Conservation (phyloP, 1,140 invertebrate species). For the Helicorthomorpha holstii region DNA sequence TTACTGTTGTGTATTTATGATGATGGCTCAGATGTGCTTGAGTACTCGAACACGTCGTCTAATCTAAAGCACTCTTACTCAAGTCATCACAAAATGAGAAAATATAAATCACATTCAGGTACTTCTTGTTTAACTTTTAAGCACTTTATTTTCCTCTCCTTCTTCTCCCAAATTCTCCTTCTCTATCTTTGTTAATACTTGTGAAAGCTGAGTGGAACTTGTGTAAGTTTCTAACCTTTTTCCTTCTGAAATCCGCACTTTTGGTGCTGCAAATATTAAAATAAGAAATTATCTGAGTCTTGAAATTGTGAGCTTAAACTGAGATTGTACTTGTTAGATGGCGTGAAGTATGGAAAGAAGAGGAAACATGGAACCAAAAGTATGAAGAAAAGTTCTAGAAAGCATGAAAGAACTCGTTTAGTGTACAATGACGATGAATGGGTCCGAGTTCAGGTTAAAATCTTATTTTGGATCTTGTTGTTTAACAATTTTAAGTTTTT, state of each 20-base stretch:
- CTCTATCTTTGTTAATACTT: not conserved
- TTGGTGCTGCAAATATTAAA: not conserved
- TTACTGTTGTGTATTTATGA: too few relatives aligned
- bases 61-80: too few relatives aligned
- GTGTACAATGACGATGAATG: conserved; percentile 18
- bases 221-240: not conserved
- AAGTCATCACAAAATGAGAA: too few relatives aligned
- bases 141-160: not conserved
- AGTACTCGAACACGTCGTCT: too few relatives aligned
- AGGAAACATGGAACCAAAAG: conserved; percentile 16
- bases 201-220: too few relatives aligned
- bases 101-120: too few relatives aligned
- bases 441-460: conserved; percentile 15
- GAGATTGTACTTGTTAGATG: not conserved
- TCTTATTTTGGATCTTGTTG: too few relatives aligned
- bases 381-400: conserved; percentile 18
- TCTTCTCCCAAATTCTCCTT: too few relatives aligned
- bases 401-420: conserved; percentile 16
- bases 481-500: too few relatives aligned
- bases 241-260: not conserved
- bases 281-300: not conserved
- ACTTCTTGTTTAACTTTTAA: too few relatives aligned
- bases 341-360: not conserved
- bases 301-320: not conserved
- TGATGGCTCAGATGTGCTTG: too few relatives aligned